Conservation (phyloP, 2,888 invertebrate genomes). For the Cephalotes varians region DNA sequence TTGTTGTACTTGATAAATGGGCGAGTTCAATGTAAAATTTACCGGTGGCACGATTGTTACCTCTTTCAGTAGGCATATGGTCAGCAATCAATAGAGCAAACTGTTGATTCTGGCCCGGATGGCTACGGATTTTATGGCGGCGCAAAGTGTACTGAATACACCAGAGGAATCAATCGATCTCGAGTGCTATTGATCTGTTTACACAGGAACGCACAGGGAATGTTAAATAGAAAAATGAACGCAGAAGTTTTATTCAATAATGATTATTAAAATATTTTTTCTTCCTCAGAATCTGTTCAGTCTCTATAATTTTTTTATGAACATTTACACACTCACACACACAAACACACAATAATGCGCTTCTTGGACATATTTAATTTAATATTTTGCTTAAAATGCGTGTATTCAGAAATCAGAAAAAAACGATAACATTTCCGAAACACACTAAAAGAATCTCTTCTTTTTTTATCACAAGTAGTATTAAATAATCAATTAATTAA, state of each 20-base stretch:
- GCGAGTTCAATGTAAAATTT: background rate
- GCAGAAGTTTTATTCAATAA: background rate
- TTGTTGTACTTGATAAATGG: slow-evolving; percentile 11
- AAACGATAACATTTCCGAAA: background rate
- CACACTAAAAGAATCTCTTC: background rate
- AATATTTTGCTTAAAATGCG: background rate
- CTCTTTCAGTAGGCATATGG: slow-evolving; percentile 62
- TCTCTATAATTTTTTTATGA: background rate
- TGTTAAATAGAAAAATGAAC: background rate
- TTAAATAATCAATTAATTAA: background rate
- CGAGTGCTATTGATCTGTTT: slow-evolving; percentile 42
- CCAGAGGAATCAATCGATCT: slow-evolving; percentile 26
- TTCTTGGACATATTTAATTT: background rate
- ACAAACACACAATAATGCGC: background rate
- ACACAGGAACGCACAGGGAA: background rate
- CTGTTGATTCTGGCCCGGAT: slow-evolving; percentile 85
- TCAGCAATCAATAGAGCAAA: slow-evolving; percentile 85
- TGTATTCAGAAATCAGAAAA: background rate
- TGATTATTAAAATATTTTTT: background rate
- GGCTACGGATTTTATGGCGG: slow-evolving; percentile 67
- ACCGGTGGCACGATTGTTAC: slow-evolving; percentile 11
- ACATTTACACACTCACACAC: no score
- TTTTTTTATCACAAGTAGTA: background rate
- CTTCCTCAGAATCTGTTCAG: background rate
- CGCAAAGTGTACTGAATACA: slow-evolving; percentile 48